These are phyloP conservation scores for Meles meles DNA, from an alignment of 2,113 vertebrate genomes.

Conservation along the genomic window DNA sequence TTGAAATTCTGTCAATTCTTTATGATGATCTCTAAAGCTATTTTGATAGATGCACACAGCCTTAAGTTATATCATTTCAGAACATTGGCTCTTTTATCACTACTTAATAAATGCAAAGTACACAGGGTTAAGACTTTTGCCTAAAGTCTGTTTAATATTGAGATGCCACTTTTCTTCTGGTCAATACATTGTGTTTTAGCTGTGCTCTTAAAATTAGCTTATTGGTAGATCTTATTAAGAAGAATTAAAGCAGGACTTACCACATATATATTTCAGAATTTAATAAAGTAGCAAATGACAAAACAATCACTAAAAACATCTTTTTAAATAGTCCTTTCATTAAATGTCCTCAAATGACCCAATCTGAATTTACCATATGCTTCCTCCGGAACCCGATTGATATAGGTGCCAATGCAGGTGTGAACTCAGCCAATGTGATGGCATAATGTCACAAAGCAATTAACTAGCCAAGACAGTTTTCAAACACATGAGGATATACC, in stretches of 20 bases:
- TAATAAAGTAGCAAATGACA: background rate
- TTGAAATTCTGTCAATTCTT: background rate
- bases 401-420: background rate
- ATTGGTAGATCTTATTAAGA: background rate
- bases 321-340: background rate
- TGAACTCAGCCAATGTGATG: background rate
- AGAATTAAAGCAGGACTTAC: background rate
- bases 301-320: background rate
- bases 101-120: background rate
- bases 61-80: background rate
- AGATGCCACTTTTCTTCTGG: background rate
- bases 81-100: background rate
- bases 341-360: background rate
- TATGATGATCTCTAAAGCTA: background rate
- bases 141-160: background rate
- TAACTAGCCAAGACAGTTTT: background rate
- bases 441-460: background rate
- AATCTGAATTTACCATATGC: background rate
- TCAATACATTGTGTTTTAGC: background rate
- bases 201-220: background rate
- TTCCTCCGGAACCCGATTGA: background rate
- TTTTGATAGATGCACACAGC: background rate
- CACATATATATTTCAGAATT: background rate
- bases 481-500: background rate
- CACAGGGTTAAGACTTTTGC: background rate